Base-by-base conservation (phyloP, 2,888 invertebrate species). In the Philaethria dido region DNA sequence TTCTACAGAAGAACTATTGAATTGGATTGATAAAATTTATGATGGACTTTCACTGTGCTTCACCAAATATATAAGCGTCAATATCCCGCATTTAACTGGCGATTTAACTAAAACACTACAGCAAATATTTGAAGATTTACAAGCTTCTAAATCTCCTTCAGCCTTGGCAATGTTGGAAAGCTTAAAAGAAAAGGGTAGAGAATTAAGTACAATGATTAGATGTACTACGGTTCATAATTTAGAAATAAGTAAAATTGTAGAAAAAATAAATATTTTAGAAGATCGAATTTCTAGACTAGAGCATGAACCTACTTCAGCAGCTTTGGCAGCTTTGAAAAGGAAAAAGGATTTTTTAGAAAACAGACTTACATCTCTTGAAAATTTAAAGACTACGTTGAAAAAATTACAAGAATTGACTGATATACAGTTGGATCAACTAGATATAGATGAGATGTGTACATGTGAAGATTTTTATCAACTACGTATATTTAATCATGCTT, bases 381-480 rank as follows among this genome's bases (percentile, higher is more conserved):
- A 82, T 64, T 77, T 86, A 44, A 91, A 86, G 76, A 83, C 75
- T 0, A 85, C 84, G 48, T 66, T 89, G 45, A 85, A 81, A 73
- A 74, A 61, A 9, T 76, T 91, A 70, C 78, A 83, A 64, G 69
- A 78, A 3, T 14, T 70, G 18, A 74, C 80, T 33, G 76, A 80
- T 9, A 63, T 83, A 22, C 67, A 79, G 20, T 20, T 80, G 14
- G 84, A 81, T 47, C 76, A 78, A 33, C 68, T 78, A 18, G 61
- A 65, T 52, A 79, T 81, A 44, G 83, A 84, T 18, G 82, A 87
- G 48, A 1, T 80, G 48, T 91, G 91, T 71, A 25, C 70, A 14
- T 91, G 91, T 78, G 79, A 82, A 76, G 91, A 92, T 76, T 91
- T 85, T 75, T 89, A 77, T 75, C 83, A 85, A 60, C 73, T 89